Base-by-base conservation (phyloP, 2,113 vertebrate genomes). In the Sceloporus undulatus region DNA sequence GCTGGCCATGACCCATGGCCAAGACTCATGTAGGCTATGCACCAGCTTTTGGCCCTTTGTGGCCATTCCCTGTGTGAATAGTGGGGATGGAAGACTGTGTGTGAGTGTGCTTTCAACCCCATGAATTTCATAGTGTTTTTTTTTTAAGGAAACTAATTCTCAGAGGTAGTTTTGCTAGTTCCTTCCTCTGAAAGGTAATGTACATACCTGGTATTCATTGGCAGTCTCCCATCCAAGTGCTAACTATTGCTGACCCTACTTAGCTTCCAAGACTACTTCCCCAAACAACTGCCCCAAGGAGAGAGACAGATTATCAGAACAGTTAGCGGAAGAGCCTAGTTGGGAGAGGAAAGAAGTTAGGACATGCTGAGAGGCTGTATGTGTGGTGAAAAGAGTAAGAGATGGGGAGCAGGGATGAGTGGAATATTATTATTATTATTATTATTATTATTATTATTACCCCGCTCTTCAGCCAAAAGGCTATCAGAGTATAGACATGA, bases 1-100 rank as follows among this genome's bases (percentile, higher is more conserved):
- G 77, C 14, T 59, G 56, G 56, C 14, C 14, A 10, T 59, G 56
- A 21, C 82, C 25, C 9, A 52, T 74, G 78, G 18, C 87, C 82
- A 40, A 21, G 62, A 78, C 65, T 77, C 5, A 82, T 25, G 9
- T 10, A 82, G 78, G 78, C 75, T 54, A 66, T 87, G n/a, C 87
- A 81, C 73, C 86, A 82, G n/a, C 29, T 29, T 71, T 74, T 62
- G 21, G 40, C 9, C 40, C 75, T 79, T 59, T 34, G 13, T 76
- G 34, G 54, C 54, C 11, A 75, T 7, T 13, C 14, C 27, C 16
- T 10, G 4, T 42, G 34, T 40, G 18, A 81, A 11, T 34, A 40
- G 18, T 75, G 54, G 79, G 52, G 16, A 48, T 59, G 52, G 71
- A 34, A 85, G 48, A 40, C 59, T 62, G 14, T 62, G 59, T 62